Percentiles rank a stretch among this genome's conserved stretches.
These are phyloP conservation scores for Drosophila sp. DNA, from an alignment of 1,140 invertebrate species.

Conservation along the genomic window DNA sequence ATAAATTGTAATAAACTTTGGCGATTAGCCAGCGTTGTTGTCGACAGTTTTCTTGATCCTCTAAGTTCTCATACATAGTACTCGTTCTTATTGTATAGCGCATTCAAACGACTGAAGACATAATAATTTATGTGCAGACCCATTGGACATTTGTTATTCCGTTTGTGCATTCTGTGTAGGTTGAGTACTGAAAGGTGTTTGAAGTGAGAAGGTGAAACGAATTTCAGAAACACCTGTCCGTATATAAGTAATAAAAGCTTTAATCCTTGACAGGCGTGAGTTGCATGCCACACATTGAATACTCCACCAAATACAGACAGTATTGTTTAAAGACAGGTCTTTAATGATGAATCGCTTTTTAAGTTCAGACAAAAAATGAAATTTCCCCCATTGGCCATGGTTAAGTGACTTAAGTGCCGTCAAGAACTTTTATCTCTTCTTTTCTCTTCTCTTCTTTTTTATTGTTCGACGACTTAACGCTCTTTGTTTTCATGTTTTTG, in stretches of 20 bases:
- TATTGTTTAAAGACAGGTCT: constrained; percentile 23
- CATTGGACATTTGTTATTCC: constrained; percentile 32
- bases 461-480: constrained; percentile 52
- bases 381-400: constrained; percentile 63
- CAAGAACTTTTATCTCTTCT: constrained; percentile 36
- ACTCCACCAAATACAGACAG: constrained; percentile 1
- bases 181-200: constrained; percentile 16
- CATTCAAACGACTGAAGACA: neutral
- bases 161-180: constrained; percentile 12
- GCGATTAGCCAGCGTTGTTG: constrained; percentile 5
- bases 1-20: constrained; percentile 19
- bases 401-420: constrained; percentile 80
- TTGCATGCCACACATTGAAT: constrained; percentile 44
- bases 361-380: constrained; percentile 53
- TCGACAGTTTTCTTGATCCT: constrained; percentile 33
- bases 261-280: constrained; percentile 37
- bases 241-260: constrained; percentile 8
- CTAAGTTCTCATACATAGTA: constrained; percentile 17
- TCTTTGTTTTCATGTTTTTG: constrained; percentile 53
- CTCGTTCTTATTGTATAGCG: neutral
- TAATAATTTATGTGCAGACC: neutral
- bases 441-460: too few relatives aligned
- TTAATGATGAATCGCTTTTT: constrained; percentile 56
- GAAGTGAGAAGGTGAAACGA: constrained; percentile 1
- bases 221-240: constrained; percentile 40